phyloP scores from a whole-genome alignment of 2,113 vertebrate genomes.

The Sus scrofa region DNA sequence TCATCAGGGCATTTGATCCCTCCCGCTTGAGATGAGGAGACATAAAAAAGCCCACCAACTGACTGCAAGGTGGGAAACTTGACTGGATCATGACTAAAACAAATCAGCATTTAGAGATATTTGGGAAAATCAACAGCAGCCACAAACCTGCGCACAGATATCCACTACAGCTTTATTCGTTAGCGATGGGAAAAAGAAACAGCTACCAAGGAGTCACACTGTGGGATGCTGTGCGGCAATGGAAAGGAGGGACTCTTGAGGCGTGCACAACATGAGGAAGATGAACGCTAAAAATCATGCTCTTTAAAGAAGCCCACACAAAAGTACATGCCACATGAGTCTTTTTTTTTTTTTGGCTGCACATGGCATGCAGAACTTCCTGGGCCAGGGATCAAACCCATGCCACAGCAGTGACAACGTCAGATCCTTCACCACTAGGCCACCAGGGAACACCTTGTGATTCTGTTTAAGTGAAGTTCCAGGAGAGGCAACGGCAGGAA shows the following conservation, averaged over 20 bases:
- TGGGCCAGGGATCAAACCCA: no score
- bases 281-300: accelerated
- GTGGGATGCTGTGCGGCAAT: accelerated
- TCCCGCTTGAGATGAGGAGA: not conserved
- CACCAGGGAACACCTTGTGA: no score
- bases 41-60: not conserved
- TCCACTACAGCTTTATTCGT: not conserved
- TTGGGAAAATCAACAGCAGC: not conserved
- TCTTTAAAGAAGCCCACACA: no score
- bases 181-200: not conserved
- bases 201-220: no score
- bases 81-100: not conserved
- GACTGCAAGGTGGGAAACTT: no score
- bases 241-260: accelerated
- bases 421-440: no score
- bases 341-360: no score
- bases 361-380: no score
- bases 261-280: no score
- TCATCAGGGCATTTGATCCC: not conserved
- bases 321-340: not conserved
- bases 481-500: not conserved
- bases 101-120: not conserved
- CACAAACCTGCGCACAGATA: no score
- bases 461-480: not conserved
- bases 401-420: no score